Conservation (phyloP, 1,140 invertebrate species). For the Alviniconcha marisindica region DNA sequence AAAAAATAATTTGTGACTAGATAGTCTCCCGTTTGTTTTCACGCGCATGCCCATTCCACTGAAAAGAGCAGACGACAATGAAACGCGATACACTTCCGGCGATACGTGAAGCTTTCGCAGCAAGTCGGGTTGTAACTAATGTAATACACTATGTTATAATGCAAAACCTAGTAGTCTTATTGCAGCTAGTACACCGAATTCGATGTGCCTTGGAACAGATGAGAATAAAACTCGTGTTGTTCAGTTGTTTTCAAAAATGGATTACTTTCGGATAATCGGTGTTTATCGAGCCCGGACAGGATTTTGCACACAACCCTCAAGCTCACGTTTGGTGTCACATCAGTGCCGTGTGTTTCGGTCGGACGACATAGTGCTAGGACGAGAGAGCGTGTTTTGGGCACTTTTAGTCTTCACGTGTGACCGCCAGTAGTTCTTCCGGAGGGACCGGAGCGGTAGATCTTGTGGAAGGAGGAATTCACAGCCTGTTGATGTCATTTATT, state of each 20-base stretch:
- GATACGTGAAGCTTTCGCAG: constrained; percentile 30
- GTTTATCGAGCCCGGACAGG: neutral
- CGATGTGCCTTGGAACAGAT: neutral
- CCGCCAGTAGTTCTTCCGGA: too few species aligned
- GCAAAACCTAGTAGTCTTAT: too few species aligned
- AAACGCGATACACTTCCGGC: constrained; percentile 26
- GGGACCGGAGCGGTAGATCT: too few species aligned
- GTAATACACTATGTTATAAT: too few species aligned
- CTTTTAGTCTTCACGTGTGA: too few species aligned
- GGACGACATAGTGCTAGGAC: too few species aligned
- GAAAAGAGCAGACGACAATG: neutral
- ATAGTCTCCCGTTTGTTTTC: neutral
- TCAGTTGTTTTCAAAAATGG: neutral
- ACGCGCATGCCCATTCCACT: neutral
- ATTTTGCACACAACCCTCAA: constrained; percentile 29
- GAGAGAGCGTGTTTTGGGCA: too few species aligned
- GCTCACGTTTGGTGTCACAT: neutral
- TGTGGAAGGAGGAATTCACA: too few species aligned
- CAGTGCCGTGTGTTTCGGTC: constrained; percentile 20
- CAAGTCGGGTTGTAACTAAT: too few species aligned
- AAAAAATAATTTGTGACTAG: too few species aligned
- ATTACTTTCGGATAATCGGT: neutral
- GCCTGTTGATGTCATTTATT: too few species aligned
- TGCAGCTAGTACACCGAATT: too few species aligned
- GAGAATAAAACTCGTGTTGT: neutral